Evolutionary conservation across 2,113 vertebrate genomes (phyloP), one percentile per base, ranked within the genome.

Genomic region (Rousettus leschenaultii): DNA sequence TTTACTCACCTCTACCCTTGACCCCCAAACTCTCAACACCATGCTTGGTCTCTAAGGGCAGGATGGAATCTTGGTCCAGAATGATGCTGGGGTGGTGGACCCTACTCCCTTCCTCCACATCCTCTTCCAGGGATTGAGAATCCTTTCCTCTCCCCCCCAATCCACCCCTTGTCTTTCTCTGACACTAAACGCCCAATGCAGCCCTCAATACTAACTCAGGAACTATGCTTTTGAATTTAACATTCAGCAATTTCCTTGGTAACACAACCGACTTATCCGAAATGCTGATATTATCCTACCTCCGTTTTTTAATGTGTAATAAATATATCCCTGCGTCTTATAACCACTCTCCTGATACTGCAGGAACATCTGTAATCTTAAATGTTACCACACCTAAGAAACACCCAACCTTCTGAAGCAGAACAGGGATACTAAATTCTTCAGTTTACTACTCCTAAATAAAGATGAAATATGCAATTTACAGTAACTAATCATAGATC

Each of bases 151-250:
- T 77, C 40, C 7, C 51, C 33, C 40, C 0, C 40, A 30, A 3
- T 33, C 59, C 66, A 73, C 28, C 26, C 7, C 35, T 71, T 82
- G 24, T 57, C 86, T 92, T 65, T 45, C 38, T 48, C 71, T 71
- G 51, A 10, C 14, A 63, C 63, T 73, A 75, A 71, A 96, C 73
- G 86, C 73, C 33, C 45, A 11, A 0, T 55, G 73, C 45, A 45
- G 8, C 66, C 48, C 77, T 97, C 59, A 73, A n/a, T 84, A 35
- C 51, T 93, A 89, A 93, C 43, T 95, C 74, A 71, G 74, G n/a
- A 97, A 89, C 86, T 75, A 38, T 35, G 75, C 43, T 83, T 86
- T 45, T 70, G 19, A 86, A 96, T 57, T 57, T 74, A 55, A 70
- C 18, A 57, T 28, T 90, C 38, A 83, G 82, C 84, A 68, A 68